Conservation (phyloP, 2,797 vertebrate species). For the Acipenser oxyrinchus region DNA sequence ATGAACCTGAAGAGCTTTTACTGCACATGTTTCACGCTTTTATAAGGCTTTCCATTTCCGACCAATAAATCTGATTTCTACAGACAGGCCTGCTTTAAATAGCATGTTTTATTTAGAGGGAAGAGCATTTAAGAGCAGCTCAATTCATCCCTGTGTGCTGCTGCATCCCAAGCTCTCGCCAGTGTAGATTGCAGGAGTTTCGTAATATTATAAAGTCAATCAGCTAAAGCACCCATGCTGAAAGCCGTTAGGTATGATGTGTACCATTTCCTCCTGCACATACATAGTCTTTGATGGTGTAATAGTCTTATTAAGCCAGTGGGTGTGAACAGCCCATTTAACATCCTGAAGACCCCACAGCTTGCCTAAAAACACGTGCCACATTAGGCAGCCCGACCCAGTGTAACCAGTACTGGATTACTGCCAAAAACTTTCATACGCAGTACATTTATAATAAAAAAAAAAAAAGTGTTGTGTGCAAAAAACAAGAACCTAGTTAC, state of each 20-base stretch:
- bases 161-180: background rate
- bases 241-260: background rate
- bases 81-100: slow-evolving; percentile 28
- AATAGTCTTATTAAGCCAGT: background rate
- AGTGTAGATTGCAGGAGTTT: background rate
- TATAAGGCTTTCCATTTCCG: slow-evolving; percentile 22
- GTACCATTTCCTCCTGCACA: background rate
- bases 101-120: slow-evolving; percentile 35
- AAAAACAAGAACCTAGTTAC: no score
- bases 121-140: slow-evolving; percentile 10
- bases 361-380: no score
- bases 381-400: no score
- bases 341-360: no score
- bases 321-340: no score
- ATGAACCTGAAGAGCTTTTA: background rate
- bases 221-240: background rate
- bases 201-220: background rate
- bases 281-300: background rate
- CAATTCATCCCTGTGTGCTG: slow-evolving; percentile 1
- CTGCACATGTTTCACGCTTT: background rate
- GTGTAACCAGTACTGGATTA: no score
- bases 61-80: slow-evolving; percentile 21
- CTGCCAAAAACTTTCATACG: no score
- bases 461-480: no score
- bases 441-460: no score